Conservation (phyloP, 2,797 vertebrate species). For the Falco berigora region DNA sequence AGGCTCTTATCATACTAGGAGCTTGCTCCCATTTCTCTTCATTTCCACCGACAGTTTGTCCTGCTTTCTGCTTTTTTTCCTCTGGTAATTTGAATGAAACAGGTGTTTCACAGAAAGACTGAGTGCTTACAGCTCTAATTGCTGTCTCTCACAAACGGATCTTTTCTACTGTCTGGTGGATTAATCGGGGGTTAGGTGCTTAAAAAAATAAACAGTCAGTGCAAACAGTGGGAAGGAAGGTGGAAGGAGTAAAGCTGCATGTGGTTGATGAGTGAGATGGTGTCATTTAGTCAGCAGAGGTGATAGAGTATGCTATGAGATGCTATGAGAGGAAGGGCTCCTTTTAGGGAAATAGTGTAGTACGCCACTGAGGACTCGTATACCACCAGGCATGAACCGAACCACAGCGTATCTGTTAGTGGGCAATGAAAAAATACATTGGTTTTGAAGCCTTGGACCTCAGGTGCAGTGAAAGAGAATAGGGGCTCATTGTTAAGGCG, state of each 20-base stretch:
- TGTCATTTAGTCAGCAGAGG: conserved; percentile 58
- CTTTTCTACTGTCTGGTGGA: conserved; percentile 61
- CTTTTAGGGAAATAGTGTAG: conserved; percentile 4
- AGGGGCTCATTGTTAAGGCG: conserved; percentile 72
- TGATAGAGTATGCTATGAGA: conserved; percentile 34
- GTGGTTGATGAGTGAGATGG: conserved; percentile 47
- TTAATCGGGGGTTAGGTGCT: conserved; percentile 30
- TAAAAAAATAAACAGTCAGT: conserved; percentile 54
- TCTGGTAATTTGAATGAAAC: conserved; percentile 45
- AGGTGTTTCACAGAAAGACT: conserved; percentile 61
- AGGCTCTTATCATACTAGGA: background rate
- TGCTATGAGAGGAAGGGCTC: background rate
- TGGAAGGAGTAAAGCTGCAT: background rate
- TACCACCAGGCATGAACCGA: conserved; percentile 22
- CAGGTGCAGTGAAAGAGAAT: conserved; percentile 73
- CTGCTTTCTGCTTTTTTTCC: conserved; percentile 16
- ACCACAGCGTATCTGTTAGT: conserved; percentile 43
- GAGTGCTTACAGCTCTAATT: conserved; percentile 25
- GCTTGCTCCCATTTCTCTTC: conserved; percentile 18
- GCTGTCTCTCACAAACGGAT: conserved; percentile 48
- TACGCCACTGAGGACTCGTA: background rate
- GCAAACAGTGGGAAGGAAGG: conserved; percentile 1
- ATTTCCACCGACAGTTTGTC: conserved; percentile 34
- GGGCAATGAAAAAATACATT: conserved; percentile 52
- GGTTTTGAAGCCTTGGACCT: conserved; percentile 56